Evolutionary conservation across 2,797 vertebrate genomes (phyloP).

Genomic region (Muscicapa comitata): DNA sequence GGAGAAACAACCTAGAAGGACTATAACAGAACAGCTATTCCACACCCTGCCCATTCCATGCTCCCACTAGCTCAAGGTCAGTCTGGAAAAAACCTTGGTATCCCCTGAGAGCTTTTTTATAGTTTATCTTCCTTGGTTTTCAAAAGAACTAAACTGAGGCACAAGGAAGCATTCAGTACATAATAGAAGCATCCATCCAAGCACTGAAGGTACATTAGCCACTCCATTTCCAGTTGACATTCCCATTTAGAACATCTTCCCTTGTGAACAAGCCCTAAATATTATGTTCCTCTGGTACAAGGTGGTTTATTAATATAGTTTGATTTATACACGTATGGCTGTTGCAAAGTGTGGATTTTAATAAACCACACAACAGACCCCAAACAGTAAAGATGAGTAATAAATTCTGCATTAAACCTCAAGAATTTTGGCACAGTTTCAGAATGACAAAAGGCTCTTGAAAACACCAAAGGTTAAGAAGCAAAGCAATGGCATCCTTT

Average conservation of each 20-base stretch:
- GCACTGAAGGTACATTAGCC: not conserved
- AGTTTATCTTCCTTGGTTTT: not conserved
- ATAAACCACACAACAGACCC: not conserved
- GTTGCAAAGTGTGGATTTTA: conserved; percentile 6
- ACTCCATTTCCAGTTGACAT: not conserved
- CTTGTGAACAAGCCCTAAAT: not conserved
- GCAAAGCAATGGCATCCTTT: not conserved
- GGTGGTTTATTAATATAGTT: not conserved
- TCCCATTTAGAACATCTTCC: not conserved
- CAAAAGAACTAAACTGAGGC: not conserved
- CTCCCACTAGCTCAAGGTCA: not conserved
- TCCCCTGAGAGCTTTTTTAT: not conserved
- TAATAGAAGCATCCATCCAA: not conserved
- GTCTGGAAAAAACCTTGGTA: not conserved
- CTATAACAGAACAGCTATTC: not conserved
- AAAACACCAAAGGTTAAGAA: conserved; percentile 3
- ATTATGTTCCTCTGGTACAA: not conserved
- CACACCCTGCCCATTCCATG: not conserved
- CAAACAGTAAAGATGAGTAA: not conserved
- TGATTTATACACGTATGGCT: not conserved
- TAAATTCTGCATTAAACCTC: conserved; percentile 14
- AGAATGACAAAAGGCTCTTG: not conserved
- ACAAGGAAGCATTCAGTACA: not conserved
- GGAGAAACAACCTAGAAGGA: not conserved
- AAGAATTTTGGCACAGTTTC: not conserved